Evolutionary conservation across 2,888 invertebrate genomes (phyloP), one percentile per base, ranked within the genome.

Genomic region (Cryptophagus acutangulus): DNA sequence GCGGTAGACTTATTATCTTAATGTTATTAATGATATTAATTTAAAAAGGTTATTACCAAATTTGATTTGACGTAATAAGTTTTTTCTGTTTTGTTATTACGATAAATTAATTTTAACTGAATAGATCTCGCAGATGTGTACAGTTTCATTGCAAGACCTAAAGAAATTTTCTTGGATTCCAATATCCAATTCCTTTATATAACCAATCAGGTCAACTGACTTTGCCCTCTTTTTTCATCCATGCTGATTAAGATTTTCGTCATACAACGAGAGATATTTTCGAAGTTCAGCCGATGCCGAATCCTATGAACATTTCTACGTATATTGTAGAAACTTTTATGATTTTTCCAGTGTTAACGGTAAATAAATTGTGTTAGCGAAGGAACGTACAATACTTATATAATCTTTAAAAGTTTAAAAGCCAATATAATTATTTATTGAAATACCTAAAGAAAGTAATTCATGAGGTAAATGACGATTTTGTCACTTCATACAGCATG

Each of bases 1-100:
- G 40, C 38, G 47, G 46, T 38, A 43, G 35, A 39, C 45, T 47
- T 40, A 42, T 40, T 26, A 26, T 12, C n/a, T 26, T 26, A 31
- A 31, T 15, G n/a, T 31, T 31, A 31, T 31, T 31, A 31, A 31
- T 31, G 31, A 31, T 15, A 31, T 31, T 31, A 16, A 8, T n/a
- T 31, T 31, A 15, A 31, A 31, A 31, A 8, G 8, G 8, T 31
- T 31, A 31, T 31, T 31, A 16, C 16, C 9, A 13, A 31, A 13
- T n/a, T 26, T 12, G n/a, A 26, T 10, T 31, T 31, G 16, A 3
- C 16, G 3, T 31, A 31, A 31, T 31, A 12, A 15, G 14, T 31
- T 31, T 31, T 31, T 31, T n/a, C 16, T 26, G 3, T 12, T 12
- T 26, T 26, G 26, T 26, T 26, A n/a, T n/a, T n/a, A n/a, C n/a